Evolutionary conservation across 2,797 vertebrate genomes (phyloP), one percentile per base, ranked within the genome.

Genomic region (Epinephelus malabaricus): DNA sequence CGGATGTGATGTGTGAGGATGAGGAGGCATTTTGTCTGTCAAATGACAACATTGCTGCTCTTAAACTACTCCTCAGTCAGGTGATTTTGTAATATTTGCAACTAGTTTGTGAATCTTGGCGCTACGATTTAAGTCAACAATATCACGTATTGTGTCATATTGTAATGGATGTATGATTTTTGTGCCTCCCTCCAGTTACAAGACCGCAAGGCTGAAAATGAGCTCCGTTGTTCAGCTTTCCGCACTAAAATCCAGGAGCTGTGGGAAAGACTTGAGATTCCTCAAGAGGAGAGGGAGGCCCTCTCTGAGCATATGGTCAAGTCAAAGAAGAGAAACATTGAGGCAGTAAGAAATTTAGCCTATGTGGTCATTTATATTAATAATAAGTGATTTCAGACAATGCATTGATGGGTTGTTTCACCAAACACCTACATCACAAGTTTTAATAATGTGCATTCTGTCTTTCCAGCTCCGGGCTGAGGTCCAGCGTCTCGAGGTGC

Each of bases 1-100:
- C 73, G 25, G 97, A 99, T 0, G 97, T 97, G 34, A 96, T 97
- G 78, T 97, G 95, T 21, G 97, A 98, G 85, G 96, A 97, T 0
- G 96, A 97, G 76, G 97, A 97, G 0, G 94, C 94, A 0, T 99
- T 99, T 86, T 98, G 97, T 82, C 85, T 99, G 40, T 99, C 98
- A 0, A 19, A 81, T 4, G 96, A 97, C 76, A 99, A 99, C 81
- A 96, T 99, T 0, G 23, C 88, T 46, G 93, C 96, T 1, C 94
- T 99, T 0, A 97, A 96, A 72, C 88, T 89, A 0, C 92, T 99
- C 47, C 95, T 97, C n/a, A 87, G 79, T 78, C 96, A 97, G 97
- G 98, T 99, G 49, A 77, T 30, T 54, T 71, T 69, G 17, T 46
- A 3, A 51, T 43, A 59, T 50, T 76, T 66, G 1, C n/a, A 23